Base-by-base conservation (phyloP, 2,888 invertebrate species). In the Cordylochernes scorpioides region DNA sequence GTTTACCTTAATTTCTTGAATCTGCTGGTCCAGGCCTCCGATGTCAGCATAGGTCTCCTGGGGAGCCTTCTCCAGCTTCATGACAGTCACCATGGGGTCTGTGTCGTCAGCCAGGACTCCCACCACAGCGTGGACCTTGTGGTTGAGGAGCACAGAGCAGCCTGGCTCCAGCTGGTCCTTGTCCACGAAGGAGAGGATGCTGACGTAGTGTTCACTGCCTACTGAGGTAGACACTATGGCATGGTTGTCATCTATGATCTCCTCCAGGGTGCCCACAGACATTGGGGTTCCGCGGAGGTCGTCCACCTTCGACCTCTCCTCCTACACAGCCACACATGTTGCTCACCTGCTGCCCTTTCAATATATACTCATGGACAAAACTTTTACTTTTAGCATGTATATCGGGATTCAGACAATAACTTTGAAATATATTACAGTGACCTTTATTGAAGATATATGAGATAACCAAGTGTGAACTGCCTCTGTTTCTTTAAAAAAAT, bases 51-150 rank as follows among this genome's bases (percentile, higher is more conserved):
- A 97, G 0, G 94, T 97, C 58, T 97, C 97, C 52, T 88, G 91
- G 1, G 97, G 97, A 6, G 97, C 97, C 50, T 99, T 99, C 51
- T 99, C 97, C 25, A 97, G 58, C 54, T 97, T 99, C 97, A 97
- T 99, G 2, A 99, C 97, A 8, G 91, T 94, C 3, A 99, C 97
- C 94, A 97, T 97, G 4, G 97, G 97, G 57, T 99, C 97, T 8
- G 91, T 94, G 50, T 97, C 94, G 57, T 97, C 97, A 15, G 84
- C 74, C n/a, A 94, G 57, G 1, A 94, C 88, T 30, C 97, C 94
- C 17, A 97, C 91, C n/a, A 97, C 91, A 26, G 91, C 88, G 60
- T 97, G 91, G 2, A 91, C 91, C 65, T 97, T 99, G 53, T 97
- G 97, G 55, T 99, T 99, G 5, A 97, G 60, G 5, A 99, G 60